Conservation (phyloP, 2,113 vertebrate genomes). For the Todiramphus saurophagus region DNA sequence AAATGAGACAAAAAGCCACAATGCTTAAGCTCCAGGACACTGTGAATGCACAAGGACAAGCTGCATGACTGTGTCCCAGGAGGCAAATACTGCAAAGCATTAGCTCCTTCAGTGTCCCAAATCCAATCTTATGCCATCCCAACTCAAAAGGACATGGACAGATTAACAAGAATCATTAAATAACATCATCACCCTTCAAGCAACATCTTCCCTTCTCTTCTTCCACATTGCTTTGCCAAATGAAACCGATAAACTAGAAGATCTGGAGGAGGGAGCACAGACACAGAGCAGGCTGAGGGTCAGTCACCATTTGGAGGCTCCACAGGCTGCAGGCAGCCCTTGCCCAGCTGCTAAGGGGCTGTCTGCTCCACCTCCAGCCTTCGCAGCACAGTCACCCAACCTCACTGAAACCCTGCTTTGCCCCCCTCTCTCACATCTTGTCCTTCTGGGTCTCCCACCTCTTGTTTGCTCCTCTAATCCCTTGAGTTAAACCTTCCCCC, state of each 20-base stretch:
- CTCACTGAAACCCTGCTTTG: fast-evolving
- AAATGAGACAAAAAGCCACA: background rate
- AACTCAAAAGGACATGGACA: background rate
- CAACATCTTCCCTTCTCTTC: background rate
- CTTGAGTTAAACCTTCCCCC: background rate
- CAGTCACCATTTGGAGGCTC: no score
- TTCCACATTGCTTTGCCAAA: background rate
- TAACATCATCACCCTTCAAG: fast-evolving
- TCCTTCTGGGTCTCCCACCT: background rate
- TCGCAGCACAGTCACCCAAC: background rate
- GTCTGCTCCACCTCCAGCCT: background rate
- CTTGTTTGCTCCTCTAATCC: background rate
- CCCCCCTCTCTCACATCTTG: no score
- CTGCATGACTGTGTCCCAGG: fast-evolving
- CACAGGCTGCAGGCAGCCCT: no score
- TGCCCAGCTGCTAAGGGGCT: background rate
- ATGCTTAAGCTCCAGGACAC: background rate
- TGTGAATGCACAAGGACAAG: background rate
- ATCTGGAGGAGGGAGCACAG: background rate
- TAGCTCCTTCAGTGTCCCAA: background rate
- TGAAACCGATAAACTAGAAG: fast-evolving
- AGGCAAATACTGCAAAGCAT: background rate
- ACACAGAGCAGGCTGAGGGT: fast-evolving
- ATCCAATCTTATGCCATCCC: background rate
- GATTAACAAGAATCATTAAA: background rate